Evolutionary conservation across 2,113 vertebrate genomes (phyloP).

Genomic region (Bos javanicus): DNA sequence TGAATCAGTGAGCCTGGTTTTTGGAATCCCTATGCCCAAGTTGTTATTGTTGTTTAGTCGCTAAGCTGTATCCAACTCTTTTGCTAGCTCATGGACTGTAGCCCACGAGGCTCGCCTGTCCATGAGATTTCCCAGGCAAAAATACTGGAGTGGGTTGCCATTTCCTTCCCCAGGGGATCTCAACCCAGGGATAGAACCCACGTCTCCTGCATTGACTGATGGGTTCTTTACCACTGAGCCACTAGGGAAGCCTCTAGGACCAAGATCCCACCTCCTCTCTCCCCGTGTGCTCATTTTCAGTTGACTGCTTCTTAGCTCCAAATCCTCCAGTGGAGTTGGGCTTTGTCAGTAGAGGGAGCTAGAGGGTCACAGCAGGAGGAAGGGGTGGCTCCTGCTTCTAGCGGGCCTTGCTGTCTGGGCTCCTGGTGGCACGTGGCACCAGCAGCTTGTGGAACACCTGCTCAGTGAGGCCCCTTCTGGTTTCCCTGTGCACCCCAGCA

Average conservation of each 20-base stretch:
- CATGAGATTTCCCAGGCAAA: background rate
- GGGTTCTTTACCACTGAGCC: background rate
- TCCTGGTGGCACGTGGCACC: background rate
- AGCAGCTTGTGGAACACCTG: accelerated
- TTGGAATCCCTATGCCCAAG: background rate
- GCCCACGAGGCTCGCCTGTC: background rate
- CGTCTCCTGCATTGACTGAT: background rate
- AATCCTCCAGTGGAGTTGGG: background rate
- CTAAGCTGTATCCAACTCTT: background rate
- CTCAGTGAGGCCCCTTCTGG: background rate
- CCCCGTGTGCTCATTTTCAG: background rate
- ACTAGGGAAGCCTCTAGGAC: background rate
- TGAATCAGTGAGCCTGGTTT: background rate
- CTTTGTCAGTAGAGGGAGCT: background rate
- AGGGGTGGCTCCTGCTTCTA: too few relatives aligned
- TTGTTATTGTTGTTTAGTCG: background rate
- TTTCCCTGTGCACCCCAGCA: background rate
- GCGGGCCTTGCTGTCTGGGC: accelerated
- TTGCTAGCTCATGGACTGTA: background rate
- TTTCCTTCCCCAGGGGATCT: background rate
- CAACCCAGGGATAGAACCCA: background rate
- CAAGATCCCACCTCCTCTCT: background rate
- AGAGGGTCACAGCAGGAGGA: background rate
- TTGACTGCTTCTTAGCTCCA: background rate
- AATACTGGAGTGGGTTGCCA: background rate